Evolutionary conservation across 2,888 invertebrate species (phyloP), one percentile per base, ranked within the genome.

Genomic region (Meganola albula): DNA sequence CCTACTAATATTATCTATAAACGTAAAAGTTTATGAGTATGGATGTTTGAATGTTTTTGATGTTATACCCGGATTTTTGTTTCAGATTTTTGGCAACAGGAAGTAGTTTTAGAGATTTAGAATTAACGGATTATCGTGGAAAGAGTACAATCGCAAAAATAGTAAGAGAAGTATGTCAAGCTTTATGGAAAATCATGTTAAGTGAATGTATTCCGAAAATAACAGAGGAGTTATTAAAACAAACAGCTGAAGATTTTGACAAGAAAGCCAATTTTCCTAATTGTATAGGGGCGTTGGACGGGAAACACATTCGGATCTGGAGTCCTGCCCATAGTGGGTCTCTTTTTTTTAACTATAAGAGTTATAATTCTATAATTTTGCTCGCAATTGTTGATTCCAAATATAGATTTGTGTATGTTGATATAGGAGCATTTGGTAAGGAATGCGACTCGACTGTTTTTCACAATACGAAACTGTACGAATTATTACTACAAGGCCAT

Each of bases 291-390:
- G 50, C 63, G 7, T 48, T 66, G 14, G 64, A 67, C 34, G 69
- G 66, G 8, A 69, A 72, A 40, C 66, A 51, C 21, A 27, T 49
- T n/a, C 13, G 46, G 24, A 37, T 32, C 12, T 34, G 63, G 13
- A 47, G 64, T 46, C 63, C 66, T 20, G 24, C 37, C 8, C 39
- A 57, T 30, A 43, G 44, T 37, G 50, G 47, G 11, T 36, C 48
- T 10, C 53, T 59, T 49, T 49, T 33, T 36, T 32, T 37, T 30
- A 63, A 66, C 37, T 70, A 67, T 38, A 70, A 69, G 53, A 34
- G 26, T 3, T 34, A 36, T 36, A 58, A 58, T 34, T 67, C 61
- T 42, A 55, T 68, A 24, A 66, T 76, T 31, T 37, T 28, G 27
- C 31, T 9, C 32, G 32, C 10, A 12, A 30, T 44, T 12, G 34